Evolutionary conservation across 2,113 vertebrate genomes (phyloP).

Genomic region (Pandion haliaetus): DNA sequence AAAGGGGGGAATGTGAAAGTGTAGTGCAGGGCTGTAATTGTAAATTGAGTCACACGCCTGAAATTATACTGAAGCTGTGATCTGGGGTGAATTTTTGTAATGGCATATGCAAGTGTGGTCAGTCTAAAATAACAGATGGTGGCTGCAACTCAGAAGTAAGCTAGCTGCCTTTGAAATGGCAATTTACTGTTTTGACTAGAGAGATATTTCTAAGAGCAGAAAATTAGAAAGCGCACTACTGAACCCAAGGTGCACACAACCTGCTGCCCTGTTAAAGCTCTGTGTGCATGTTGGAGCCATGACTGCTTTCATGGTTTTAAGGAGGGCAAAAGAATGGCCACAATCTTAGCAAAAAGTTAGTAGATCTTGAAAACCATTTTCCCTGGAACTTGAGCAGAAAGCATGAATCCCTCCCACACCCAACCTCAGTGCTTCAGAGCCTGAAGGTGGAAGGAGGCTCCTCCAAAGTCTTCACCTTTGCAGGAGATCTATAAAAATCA

Average conservation of each 20-base stretch:
- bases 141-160: not conserved
- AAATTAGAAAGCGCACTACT: not conserved
- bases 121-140: not conserved
- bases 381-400: not conserved
- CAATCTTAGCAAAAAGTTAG: not conserved
- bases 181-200: not conserved
- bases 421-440: not conserved
- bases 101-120: not conserved
- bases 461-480: not conserved
- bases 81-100: not conserved
- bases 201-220: not conserved
- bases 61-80: not conserved
- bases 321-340: not conserved
- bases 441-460: not conserved
- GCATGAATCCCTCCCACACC: not conserved
- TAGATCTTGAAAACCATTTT: not conserved
- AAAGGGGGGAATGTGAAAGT: slow-evolving; percentile 5
- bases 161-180: not conserved
- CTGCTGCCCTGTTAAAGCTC: not conserved
- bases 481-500: not conserved
- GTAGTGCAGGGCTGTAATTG: not conserved
- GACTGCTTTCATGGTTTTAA: not conserved
- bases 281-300: accelerated
- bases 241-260: not conserved
- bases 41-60: not conserved